Evolutionary conservation across 1,140 invertebrate species (phyloP).

Genomic region (Drosophila busckii): DNA sequence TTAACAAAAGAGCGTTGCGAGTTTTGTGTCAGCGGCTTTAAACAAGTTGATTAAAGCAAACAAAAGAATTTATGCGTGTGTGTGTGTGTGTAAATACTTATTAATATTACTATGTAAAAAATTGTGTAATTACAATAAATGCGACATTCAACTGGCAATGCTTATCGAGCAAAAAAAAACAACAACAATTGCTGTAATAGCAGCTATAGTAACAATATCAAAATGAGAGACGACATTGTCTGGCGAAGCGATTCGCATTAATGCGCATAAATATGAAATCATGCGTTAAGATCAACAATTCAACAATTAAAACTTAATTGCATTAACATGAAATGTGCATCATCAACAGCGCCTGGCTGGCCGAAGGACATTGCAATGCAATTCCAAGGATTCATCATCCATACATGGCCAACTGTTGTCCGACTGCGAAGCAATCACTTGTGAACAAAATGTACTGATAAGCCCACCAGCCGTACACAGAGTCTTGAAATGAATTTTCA

Average conservation of each 20-base stretch:
- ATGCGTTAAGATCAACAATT: constrained; percentile 77
- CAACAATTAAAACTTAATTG: constrained; percentile 77
- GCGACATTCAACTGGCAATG: constrained; percentile 73
- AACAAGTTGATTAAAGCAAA: constrained; percentile 36
- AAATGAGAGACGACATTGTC: constrained; percentile 39
- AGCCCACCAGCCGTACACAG: constrained; percentile 27
- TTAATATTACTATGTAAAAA: constrained; percentile 53
- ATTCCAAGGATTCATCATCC: no score
- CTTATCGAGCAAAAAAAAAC: constrained; percentile 46
- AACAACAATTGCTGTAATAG: constrained; percentile 3
- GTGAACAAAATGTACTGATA: constrained; percentile 25
- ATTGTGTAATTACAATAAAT: constrained; percentile 72
- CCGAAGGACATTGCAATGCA: no score
- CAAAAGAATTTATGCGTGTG: constrained; percentile 23
- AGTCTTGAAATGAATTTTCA: constrained; percentile 27
- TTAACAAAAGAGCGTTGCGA: constrained; percentile 20
- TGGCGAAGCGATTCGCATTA: constrained; percentile 57
- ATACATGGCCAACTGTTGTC: no score
- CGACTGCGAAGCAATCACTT: constrained; percentile 22
- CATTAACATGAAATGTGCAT: constrained; percentile 77
- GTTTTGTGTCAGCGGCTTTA: constrained; percentile 42
- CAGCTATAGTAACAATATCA: background rate
- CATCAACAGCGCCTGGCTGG: constrained; percentile 72
- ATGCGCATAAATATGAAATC: constrained; percentile 77
- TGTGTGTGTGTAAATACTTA: constrained; percentile 25